Evolutionary conservation across 2,888 invertebrate genomes (phyloP).

Genomic region (Noctua janthe): DNA sequence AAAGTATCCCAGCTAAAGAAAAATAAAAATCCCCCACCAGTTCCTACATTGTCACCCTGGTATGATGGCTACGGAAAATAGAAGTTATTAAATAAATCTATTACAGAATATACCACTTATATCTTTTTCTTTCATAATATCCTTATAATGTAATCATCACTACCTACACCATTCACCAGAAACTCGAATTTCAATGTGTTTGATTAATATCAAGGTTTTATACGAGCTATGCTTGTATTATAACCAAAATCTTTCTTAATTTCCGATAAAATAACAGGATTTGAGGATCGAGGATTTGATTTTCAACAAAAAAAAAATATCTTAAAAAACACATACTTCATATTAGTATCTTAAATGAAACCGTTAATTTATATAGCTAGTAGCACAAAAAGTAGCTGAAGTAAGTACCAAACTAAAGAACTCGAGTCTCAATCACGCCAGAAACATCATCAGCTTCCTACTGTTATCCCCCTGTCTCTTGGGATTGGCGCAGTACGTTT

Average conservation of each 20-base stretch:
- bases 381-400: not conserved
- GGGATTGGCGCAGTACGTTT: not conserved
- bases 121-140: not conserved
- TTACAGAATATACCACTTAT: not conserved
- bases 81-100: constrained; percentile 26
- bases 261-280: not conserved
- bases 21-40: constrained; percentile 68
- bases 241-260: not conserved
- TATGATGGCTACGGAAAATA: constrained; percentile 76
- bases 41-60: constrained; percentile 79
- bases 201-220: not conserved
- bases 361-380: not conserved
- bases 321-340: not conserved
- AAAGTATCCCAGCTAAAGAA: constrained; percentile 28
- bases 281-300: not conserved
- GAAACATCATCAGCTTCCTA: not conserved
- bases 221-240: not conserved
- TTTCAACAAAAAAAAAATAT: not conserved
- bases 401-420: not conserved
- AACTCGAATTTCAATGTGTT: not conserved
- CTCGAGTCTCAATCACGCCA: not conserved
- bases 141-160: not conserved
- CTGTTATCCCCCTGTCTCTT: not conserved
- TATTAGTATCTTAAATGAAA: not conserved
- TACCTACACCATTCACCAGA: not conserved